Conservation (phyloP, 2,888 invertebrate species). For the Euclidia mi region DNA sequence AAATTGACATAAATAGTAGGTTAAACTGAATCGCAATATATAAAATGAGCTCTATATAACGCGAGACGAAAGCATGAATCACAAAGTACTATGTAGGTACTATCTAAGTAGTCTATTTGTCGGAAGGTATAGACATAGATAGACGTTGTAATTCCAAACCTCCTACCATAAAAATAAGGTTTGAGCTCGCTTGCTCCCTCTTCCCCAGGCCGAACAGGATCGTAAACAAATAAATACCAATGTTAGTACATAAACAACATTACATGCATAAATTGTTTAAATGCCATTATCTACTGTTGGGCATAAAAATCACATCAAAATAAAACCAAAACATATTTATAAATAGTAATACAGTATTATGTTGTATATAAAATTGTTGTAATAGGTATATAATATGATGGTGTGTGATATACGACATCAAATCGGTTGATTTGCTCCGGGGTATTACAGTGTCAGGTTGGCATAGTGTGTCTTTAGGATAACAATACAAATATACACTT, state of each 20-base stretch:
- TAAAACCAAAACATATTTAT: conserved; percentile 11
- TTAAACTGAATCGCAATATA: background rate
- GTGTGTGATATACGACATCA: conserved; percentile 20
- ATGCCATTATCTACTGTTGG: conserved; percentile 18
- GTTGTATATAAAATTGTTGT: conserved; percentile 7
- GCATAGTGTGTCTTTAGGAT: conserved; percentile 21
- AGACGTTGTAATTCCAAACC: conserved; percentile 75
- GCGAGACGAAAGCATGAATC: conserved; percentile 49
- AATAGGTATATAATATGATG: background rate
- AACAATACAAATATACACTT: conserved; percentile 17
- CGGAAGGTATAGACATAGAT: conserved; percentile 63
- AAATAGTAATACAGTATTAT: conserved; percentile 5
- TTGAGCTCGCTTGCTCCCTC: conserved; percentile 88
- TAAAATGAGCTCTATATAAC: conserved; percentile 50
- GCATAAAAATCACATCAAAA: conserved; percentile 12
- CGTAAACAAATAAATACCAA: conserved; percentile 84
- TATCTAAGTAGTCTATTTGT: conserved; percentile 62
- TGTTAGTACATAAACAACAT: conserved; percentile 70
- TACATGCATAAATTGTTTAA: conserved; percentile 43
- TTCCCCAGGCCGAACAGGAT: conserved; percentile 80
- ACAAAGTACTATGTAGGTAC: conserved; percentile 39
- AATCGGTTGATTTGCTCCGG: conserved; percentile 18
- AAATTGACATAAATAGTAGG: too few relatives aligned
- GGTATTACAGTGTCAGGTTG: conserved; percentile 21
- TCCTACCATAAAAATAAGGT: conserved; percentile 87